Percentiles rank a stretch among this genome's conserved stretches.
Evolutionary conservation across 1,140 invertebrate species (phyloP).

Genomic region (Pogonognathellus flavescens): DNA sequence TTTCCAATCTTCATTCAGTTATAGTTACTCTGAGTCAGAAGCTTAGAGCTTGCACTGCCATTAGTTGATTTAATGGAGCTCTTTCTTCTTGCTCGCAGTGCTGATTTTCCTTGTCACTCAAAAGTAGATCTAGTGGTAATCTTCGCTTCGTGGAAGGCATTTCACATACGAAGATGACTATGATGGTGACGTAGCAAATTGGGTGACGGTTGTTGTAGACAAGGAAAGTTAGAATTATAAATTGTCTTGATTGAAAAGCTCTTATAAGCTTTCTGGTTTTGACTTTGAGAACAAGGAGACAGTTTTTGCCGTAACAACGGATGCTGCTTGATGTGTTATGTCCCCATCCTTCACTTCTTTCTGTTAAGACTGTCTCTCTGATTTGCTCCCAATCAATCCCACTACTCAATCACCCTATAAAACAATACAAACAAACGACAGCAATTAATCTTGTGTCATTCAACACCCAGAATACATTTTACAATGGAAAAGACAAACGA

Average conservation of each 20-base stretch:
- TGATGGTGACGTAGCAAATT: too few species aligned
- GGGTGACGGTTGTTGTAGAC: neutral
- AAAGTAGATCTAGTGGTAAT: neutral
- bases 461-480: neutral
- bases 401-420: constrained; percentile 44
- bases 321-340: constrained; percentile 57
- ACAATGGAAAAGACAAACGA: neutral
- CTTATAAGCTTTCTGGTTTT: constrained; percentile 12
- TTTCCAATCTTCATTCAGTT: too few species aligned
- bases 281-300: constrained; percentile 38
- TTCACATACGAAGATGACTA: neutral
- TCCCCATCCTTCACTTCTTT: constrained; percentile 54
- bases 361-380: neutral
- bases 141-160: neutral
- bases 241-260: constrained; percentile 22
- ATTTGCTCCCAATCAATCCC: constrained; percentile 31
- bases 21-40: too few species aligned
- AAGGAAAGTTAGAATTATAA: constrained; percentile 21
- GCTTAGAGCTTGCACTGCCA: neutral
- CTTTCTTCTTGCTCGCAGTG: constrained; percentile 31
- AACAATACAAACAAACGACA: constrained; percentile 54
- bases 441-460: neutral
- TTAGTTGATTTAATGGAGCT: constrained; percentile 16
- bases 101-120: constrained; percentile 45
- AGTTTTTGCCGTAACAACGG: constrained; percentile 55